Evolutionary conservation across 1,140 invertebrate species (phyloP), one percentile per base, ranked within the genome.

Genomic region (Eurosta solidaginis): DNA sequence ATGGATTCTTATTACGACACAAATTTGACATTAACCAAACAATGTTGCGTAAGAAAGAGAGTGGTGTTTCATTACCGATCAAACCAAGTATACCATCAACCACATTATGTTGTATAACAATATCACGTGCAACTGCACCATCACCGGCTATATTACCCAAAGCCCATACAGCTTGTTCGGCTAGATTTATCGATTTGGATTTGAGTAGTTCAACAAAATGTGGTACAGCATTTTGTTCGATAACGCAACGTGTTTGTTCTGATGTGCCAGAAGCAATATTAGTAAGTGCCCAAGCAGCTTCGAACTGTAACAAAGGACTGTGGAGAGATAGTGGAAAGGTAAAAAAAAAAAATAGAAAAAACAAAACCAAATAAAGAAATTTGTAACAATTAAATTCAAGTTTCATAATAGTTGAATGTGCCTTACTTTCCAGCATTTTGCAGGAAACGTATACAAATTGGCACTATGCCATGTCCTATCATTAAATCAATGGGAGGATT

Each of bases 111-210:
- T 85, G 81, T 10, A 96, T 90, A 68, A 97, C 95, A 54, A 93
- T 89, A 89, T 97, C 95, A 47, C 96, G 89, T 3, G 93, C 90
- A 25, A 85, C 82, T 0, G 95, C 90, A 1, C 96, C 95, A 88
- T 97, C 94, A 82, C 97, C 97, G 80, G 97, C 97, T 84, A 99
- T 98, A 88, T 99, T 99, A 81, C 97, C 97, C 27, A 99, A 89
- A 5, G 97, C 97, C 98, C 98, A 99, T 0, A 99, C 96, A 52
- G 96, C 94, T 89, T 99, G 98, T 87, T 99, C 98, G 27, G 94
- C 94, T 3, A 99, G 94, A 79, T 93, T 91, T 4, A 92, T 89
- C 68, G 94, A 92, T 22, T 90, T 89, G 0, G 94, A 96, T 36
- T 90, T 86, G 0, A 99, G 88, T 5, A 99, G 89, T 0, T 89